Conservation (phyloP, 1,140 invertebrate genomes). For the Philotrypesis tridentata region DNA sequence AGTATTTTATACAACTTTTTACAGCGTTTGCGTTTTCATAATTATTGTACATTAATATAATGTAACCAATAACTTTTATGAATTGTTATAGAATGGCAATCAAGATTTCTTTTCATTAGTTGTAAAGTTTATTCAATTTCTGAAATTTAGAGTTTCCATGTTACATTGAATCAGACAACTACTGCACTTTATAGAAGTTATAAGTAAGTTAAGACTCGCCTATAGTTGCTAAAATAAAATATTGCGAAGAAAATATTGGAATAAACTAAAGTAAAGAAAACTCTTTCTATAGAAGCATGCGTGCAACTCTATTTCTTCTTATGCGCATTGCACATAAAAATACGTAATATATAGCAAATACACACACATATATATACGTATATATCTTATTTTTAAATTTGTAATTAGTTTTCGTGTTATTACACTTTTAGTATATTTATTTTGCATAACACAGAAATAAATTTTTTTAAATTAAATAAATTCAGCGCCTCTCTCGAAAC, state of each 20-base stretch:
- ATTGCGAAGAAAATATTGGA: constrained; percentile 21
- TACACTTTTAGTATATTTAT: too few species aligned
- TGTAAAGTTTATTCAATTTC: neutral
- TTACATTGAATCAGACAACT: neutral
- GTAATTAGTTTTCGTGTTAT: too few species aligned
- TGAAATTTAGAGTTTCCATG: neutral
- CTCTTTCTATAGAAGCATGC: neutral
- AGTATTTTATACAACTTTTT: too few species aligned
- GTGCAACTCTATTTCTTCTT: neutral
- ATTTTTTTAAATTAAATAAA: too few species aligned
- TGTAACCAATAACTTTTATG: too few species aligned
- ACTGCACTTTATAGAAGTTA: neutral
- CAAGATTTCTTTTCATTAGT: neutral
- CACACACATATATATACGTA: too few species aligned
- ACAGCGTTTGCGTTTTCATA: too few species aligned
- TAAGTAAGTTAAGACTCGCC: neutral
- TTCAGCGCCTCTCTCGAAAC: neutral
- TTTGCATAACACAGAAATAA: too few species aligned
- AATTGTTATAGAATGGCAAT: neutral
- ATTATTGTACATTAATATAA: too few species aligned
- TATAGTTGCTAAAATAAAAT: constrained; percentile 20
- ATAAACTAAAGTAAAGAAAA: constrained; percentile 25
- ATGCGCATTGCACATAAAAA: too few species aligned
- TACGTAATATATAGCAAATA: too few species aligned
- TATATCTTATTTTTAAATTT: too few species aligned